Evolutionary conservation across 1,140 invertebrate species (phyloP), one percentile per base, ranked within the genome.

Genomic region (Diploscapter pachys): DNA sequence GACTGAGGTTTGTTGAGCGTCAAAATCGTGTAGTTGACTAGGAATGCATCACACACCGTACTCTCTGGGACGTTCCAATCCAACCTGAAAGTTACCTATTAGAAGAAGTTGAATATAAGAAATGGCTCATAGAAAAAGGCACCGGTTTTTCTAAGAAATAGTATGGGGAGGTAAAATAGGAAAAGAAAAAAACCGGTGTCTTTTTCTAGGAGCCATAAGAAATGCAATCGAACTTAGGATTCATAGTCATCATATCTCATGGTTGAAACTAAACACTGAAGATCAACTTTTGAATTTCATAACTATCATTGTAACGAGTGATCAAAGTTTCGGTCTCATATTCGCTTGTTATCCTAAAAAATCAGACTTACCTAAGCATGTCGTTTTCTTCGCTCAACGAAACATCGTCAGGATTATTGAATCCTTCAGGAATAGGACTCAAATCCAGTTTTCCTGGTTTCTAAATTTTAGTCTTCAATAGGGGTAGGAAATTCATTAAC

Each of bases 41-140:
- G 62, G 71, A 77, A 84, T 4, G 75, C 78, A 63, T 83, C 82
- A 62, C 82, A 84, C 4, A 80, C 57, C 0, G 79, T 75, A 9
- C 71, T 71, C 51, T 84, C 81, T 2, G 82, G 82, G 48, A 71
- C 72, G n/a, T 76, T 70, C 82, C 82, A 83, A 48, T 81, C 81
- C 2, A 83, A 49, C 55, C 76, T 55, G 6, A 83, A 63, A 67
- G n/a, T 59, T 65, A 2, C 51, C 4, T 31, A 31, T 31, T 71
- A 71, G 51, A 72, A 11, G 59, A 62, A 5, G 70, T 54, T 72
- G 3, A 50, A 71, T 71, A 64, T n/a, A 8, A 9, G 63, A 31
- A 31, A 31, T 31, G 31, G n/a, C n/a, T n/a, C n/a, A n/a, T n/a
- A n/a, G n/a, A n/a, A n/a, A n/a, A n/a, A n/a, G n/a, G n/a, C n/a